Percentiles rank a stretch among this genome's conserved stretches.
Evolutionary conservation across 2,888 invertebrate genomes (phyloP).

Genomic region (Sycophila texana): DNA sequence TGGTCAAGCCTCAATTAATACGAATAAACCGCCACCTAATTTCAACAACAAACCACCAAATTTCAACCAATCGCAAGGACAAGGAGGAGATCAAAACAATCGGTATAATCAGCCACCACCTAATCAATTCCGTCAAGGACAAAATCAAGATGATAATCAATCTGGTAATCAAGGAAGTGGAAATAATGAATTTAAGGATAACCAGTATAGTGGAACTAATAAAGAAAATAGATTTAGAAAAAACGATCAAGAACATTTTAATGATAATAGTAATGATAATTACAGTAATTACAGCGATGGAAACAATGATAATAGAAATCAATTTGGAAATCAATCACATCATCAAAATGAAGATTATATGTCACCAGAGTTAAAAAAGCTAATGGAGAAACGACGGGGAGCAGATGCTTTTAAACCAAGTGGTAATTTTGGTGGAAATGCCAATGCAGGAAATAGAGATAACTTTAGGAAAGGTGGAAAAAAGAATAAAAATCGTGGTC

Average conservation of each 20-base stretch:
- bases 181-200: conserved; percentile 56
- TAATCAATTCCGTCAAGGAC: conserved; percentile 51
- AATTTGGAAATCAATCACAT: conserved; percentile 57
- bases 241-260: conserved; percentile 30
- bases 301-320: conserved; percentile 26
- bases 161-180: conserved; percentile 4
- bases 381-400: conserved; percentile 72
- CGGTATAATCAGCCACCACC: conserved; percentile 54
- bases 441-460: conserved; percentile 67
- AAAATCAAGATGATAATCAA: conserved; percentile 26
- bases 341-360: conserved; percentile 58
- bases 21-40: conserved; percentile 10
- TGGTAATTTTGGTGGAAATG: conserved; percentile 63
- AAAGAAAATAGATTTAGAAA: conserved; percentile 26
- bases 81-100: conserved; percentile 35
- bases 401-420: conserved; percentile 72
- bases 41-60: conserved; percentile 30
- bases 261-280: conserved; percentile 31
- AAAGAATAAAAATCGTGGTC: conserved; percentile 15
- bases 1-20: conserved; percentile 14
- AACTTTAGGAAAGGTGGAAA: conserved; percentile 69
- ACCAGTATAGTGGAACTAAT: conserved; percentile 18
- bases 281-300: conserved; percentile 28
- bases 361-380: conserved; percentile 70
- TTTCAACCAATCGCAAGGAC: conserved; percentile 10